phyloP scores from a whole-genome alignment of 2,113 vertebrate species.

The Oncorhynchus kisutch region DNA sequence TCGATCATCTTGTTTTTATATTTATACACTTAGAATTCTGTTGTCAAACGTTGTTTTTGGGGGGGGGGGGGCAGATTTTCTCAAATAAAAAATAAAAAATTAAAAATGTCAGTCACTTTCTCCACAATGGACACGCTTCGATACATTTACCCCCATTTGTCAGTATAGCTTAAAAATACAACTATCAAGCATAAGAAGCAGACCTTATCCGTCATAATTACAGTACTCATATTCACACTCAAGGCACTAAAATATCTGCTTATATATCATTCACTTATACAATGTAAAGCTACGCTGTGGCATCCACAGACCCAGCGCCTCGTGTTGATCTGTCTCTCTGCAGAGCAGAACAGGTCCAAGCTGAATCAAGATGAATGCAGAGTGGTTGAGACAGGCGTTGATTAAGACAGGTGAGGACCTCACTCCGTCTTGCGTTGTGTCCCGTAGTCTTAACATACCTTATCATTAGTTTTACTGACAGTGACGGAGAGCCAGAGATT shows the following conservation, averaged over 20 bases:
- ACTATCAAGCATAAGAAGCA: slow-evolving; percentile 18
- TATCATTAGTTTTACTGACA: slow-evolving; percentile 78
- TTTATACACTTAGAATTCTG: no score
- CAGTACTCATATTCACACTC: not conserved
- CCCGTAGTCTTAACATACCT: slow-evolving; percentile 76
- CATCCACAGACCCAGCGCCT: not conserved
- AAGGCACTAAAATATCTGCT: slow-evolving; percentile 4
- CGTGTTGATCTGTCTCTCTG: slow-evolving; percentile 51
- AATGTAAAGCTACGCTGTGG: slow-evolving; percentile 24
- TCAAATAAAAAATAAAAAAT: no score
- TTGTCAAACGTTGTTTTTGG: no score
- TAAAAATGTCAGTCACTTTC: no score
- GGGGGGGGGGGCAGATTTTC: no score
- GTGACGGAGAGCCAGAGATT: slow-evolving; percentile 64
- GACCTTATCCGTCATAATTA: slow-evolving; percentile 48
- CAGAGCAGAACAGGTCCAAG: slow-evolving; percentile 52
- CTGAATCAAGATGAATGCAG: slow-evolving; percentile 71
- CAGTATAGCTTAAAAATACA: slow-evolving; percentile 5
- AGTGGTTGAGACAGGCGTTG: slow-evolving; percentile 39
- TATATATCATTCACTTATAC: no score
- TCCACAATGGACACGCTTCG: no score
- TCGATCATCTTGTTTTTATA: no score
- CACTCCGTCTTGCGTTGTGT: slow-evolving; percentile 71
- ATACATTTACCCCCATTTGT: not conserved
- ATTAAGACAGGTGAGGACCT: slow-evolving; percentile 44